Base-by-base conservation (phyloP, 2,888 invertebrate genomes). In the Perizoma affinitatum region DNA sequence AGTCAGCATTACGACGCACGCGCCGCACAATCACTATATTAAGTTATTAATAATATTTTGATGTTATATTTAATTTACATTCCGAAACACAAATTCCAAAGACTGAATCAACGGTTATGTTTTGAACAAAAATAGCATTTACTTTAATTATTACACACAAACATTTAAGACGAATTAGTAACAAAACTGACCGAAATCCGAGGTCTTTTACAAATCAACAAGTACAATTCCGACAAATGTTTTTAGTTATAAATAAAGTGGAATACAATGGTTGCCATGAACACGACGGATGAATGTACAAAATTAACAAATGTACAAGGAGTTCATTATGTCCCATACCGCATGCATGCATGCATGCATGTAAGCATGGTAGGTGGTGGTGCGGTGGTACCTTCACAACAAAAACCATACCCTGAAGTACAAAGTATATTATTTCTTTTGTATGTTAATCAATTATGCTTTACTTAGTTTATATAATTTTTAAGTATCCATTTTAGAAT, bases 361-460 rank as follows among this genome's bases (percentile, higher is more conserved):
- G 1, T 45, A 46, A 50, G 11, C 40, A 10, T n/a, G n/a, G n/a
- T n/a, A n/a, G n/a, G 35, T n/a, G 35, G 44, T 5, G 33, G 46
- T 40, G 36, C 40, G 43, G 38, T 34, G 33, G 55, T 53, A 41
- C 48, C 58, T 38, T 45, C 11, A 22, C 22, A 54, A 67, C 63
- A 58, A 61, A 50, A 61, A 62, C 65, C 79, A 82, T 81, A 86
- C 90, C 91, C 90, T 90, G 76, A 90, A 91, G 91, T 91, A 91
- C 91, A 91, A 91, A 89, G 88, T 87, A 88, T 80, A 79, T 82
- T 88, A 85, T 87, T 72, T 82, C 57, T 84, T 84, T 84, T 88
- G 83, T 82, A 81, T 86, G 82, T 83, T 87, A 85, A 85, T 84
- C 78, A 82, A 82, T 78, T 87, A 88, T 91, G 91, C 91, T 91